Percentiles rank a stretch among this genome's conserved stretches.
These are phyloP conservation scores for Taurulus bubalis DNA, from an alignment of 2,113 vertebrate genomes.

Conservation along the genomic window DNA sequence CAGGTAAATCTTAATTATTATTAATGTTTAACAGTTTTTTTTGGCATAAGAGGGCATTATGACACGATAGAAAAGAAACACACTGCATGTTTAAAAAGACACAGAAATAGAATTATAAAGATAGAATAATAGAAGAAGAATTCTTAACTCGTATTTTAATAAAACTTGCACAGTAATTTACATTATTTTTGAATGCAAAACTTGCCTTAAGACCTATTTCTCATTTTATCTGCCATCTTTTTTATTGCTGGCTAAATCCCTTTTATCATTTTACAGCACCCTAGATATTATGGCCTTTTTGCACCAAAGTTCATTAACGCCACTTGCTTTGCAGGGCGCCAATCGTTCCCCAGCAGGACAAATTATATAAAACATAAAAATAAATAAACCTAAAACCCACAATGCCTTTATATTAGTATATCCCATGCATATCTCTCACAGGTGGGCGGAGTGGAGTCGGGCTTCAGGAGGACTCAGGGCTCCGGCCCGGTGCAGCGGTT, in stretches of 20 bases:
- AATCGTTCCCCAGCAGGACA: not conserved
- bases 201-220: not conserved
- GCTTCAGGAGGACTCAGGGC: constrained; percentile 80
- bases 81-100: not conserved
- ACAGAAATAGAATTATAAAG: not conserved
- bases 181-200: not conserved
- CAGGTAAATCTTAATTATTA: not conserved
- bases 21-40: not conserved
- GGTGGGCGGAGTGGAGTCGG: constrained; percentile 86
- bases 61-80: not conserved
- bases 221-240: not conserved
- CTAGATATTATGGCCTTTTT: not conserved
- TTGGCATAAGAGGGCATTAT: not conserved
- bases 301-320: not conserved
- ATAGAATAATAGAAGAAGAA: not conserved
- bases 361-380: not conserved
- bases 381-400: not conserved
- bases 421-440: constrained; percentile 26
- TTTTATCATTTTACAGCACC: not conserved
- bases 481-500: constrained; percentile 77
- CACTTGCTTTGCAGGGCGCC: not conserved
- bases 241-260: not conserved
- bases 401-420: not conserved
- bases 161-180: not conserved
- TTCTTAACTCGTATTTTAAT: not conserved